Evolutionary conservation across 2,888 invertebrate genomes (phyloP).

Genomic region (Drosophila ezoana): DNA sequence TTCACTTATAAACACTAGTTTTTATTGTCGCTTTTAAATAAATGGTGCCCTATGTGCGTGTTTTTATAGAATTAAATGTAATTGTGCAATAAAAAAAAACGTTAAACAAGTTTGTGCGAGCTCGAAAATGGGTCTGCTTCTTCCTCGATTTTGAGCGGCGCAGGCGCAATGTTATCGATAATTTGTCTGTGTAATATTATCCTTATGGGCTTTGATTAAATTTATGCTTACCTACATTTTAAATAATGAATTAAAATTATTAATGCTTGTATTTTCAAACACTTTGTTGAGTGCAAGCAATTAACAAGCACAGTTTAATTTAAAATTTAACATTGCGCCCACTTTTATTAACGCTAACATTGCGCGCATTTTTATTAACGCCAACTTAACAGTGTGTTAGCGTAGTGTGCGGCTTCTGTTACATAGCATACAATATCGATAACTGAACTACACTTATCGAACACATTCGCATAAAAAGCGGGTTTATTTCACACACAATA

Average conservation of each 20-base stretch:
- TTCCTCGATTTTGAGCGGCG: constrained; percentile 25
- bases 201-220: background rate
- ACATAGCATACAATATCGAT: constrained; percentile 8
- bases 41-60: constrained; percentile 45
- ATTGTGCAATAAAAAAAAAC: constrained; percentile 68
- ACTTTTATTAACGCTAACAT: background rate
- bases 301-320: background rate
- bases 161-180: constrained; percentile 43
- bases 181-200: constrained; percentile 1
- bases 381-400: constrained; percentile 16
- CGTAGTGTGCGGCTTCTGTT: background rate
- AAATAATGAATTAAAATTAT: background rate
- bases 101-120: constrained; percentile 68
- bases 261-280: background rate
- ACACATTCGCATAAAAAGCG: background rate
- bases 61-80: constrained; percentile 53
- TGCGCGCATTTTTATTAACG: too few relatives aligned
- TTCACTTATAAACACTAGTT: constrained; percentile 52
- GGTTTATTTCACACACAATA: constrained; percentile 13
- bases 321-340: constrained; percentile 12
- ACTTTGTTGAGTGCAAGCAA: background rate
- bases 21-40: constrained; percentile 46
- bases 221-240: too few relatives aligned
- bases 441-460: background rate
- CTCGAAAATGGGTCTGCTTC: constrained; percentile 41